Evolutionary conservation across 2,888 invertebrate genomes (phyloP).

Genomic region (Physocephala rufipes): DNA sequence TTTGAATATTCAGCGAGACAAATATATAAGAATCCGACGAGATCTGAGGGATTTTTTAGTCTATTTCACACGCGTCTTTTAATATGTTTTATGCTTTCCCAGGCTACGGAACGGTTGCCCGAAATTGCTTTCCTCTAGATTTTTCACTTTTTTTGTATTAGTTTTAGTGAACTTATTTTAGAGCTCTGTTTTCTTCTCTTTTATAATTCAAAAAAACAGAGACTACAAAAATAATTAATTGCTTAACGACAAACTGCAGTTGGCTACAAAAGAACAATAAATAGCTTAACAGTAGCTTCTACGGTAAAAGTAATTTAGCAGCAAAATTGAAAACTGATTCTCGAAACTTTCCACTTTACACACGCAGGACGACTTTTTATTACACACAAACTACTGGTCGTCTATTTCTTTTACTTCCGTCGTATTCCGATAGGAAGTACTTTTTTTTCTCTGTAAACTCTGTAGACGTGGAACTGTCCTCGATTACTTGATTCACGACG

Average conservation of each 20-base stretch:
- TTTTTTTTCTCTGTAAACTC: too few relatives aligned
- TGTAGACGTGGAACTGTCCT: too few relatives aligned
- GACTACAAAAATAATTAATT: neutral
- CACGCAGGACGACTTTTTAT: neutral
- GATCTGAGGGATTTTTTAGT: constrained; percentile 45
- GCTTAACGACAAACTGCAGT: neutral
- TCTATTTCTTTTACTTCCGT: neutral
- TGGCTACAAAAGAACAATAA: neutral
- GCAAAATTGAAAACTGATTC: neutral
- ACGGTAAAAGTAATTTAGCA: too few relatives aligned
- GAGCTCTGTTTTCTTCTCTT: neutral
- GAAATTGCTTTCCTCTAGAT: neutral
- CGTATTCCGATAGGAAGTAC: neutral
- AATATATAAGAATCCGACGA: constrained; percentile 45
- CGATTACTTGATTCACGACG: too few relatives aligned
- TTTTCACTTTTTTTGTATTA: constrained; percentile 8
- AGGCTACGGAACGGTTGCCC: constrained; percentile 27
- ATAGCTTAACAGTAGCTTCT: too few relatives aligned
- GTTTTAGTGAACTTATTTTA: constrained; percentile 12
- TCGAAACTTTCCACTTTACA: constrained; percentile 8
- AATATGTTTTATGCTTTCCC: constrained; percentile 38
- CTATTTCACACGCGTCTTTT: constrained; percentile 38
- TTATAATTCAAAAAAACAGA: neutral
- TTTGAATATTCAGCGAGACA: constrained; percentile 41
- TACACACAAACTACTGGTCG: constrained; percentile 1